phyloP scores from a whole-genome alignment of 2,113 vertebrate species.

The Bambusicola thoracicus region DNA sequence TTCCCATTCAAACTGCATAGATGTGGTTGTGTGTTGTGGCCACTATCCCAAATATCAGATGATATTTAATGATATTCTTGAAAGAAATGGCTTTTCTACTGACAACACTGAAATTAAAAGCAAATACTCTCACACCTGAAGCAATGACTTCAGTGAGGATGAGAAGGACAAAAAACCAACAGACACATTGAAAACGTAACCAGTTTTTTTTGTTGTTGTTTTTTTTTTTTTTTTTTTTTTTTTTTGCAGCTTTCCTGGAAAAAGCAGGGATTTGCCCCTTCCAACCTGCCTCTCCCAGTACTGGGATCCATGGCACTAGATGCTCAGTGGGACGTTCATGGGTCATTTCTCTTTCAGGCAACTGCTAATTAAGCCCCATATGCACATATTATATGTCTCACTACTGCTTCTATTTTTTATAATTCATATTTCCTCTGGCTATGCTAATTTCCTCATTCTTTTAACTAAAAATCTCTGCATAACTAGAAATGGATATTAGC shows the following conservation, averaged over 20 bases:
- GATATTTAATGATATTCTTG: no score
- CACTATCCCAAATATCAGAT: neutral
- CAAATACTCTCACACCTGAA: neutral
- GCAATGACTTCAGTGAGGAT: neutral
- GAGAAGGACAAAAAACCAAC: neutral
- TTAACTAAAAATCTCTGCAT: neutral
- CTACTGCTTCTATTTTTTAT: neutral
- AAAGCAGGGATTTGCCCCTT: neutral
- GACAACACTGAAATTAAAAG: neutral
- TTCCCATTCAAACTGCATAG: neutral
- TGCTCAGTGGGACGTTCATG: neutral
- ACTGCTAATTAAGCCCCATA: neutral
- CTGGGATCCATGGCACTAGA: neutral
- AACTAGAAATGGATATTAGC: neutral
- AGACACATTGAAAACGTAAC: neutral
- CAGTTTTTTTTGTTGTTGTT: neutral
- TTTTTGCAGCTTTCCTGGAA: neutral
- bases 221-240: fast-evolving
- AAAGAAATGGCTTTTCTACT: neutral
- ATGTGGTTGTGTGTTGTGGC: neutral
- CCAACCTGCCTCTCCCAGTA: neutral
- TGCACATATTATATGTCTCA: neutral
- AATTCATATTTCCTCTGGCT: neutral
- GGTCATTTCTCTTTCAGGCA: neutral
- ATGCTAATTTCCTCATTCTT: neutral